Conservation (phyloP, 2,888 invertebrate species). For the Drosophila gaucha region DNA sequence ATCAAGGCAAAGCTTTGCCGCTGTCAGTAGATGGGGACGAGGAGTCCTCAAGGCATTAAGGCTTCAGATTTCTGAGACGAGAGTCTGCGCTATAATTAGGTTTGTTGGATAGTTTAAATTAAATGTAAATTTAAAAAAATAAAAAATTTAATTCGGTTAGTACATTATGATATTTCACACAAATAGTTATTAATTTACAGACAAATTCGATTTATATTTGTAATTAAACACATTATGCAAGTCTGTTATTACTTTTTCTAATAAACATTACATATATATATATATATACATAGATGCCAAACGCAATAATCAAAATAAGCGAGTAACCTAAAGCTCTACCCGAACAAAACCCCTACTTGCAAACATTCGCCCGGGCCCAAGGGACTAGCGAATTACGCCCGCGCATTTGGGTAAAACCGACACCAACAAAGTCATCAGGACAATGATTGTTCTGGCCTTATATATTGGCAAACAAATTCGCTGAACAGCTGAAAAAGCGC, state of each 20-base stretch:
- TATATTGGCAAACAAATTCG: conserved; percentile 52
- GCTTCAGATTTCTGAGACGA: background rate
- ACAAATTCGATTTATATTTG: conserved; percentile 23
- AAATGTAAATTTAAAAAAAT: no score
- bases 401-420: conserved; percentile 57
- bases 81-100: background rate
- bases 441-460: conserved; percentile 68
- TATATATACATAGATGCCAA: no score
- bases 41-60: background rate
- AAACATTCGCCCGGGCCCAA: conserved; percentile 24
- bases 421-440: conserved; percentile 75
- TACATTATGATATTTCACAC: background rate
- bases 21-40: background rate
- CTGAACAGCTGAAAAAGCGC: conserved; percentile 47
- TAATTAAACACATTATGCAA: conserved; percentile 62
- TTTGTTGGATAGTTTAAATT: background rate
- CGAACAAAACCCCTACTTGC: conserved; percentile 6
- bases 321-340: conserved; percentile 36
- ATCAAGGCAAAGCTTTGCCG: background rate
- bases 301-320: conserved; percentile 55
- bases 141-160: background rate
- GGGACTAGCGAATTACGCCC: conserved; percentile 47
- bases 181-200: background rate
- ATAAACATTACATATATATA: conserved; percentile 2
- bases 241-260: conserved; percentile 7